These are phyloP conservation scores for Oreotragus oreotragus DNA, from an alignment of 2,113 vertebrate species.

Conservation along the genomic window DNA sequence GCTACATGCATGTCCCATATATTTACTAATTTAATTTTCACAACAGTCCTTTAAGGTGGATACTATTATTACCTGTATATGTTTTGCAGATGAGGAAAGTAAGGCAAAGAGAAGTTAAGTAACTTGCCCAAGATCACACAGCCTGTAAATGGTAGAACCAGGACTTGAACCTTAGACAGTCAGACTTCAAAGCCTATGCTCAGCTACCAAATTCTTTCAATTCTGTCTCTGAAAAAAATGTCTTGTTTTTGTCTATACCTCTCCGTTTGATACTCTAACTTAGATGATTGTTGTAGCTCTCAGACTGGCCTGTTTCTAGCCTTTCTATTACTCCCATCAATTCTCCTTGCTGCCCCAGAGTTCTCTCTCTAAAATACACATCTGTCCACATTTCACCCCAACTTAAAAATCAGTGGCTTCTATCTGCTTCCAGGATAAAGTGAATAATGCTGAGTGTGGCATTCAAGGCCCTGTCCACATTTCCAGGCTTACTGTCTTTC, in stretches of 20 bases:
- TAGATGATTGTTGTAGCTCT: background rate
- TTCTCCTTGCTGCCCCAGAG: background rate
- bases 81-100: background rate
- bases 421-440: background rate
- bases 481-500: background rate
- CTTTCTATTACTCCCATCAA: background rate
- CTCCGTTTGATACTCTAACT: background rate
- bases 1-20: background rate
- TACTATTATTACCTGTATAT: background rate
- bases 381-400: background rate
- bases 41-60: background rate
- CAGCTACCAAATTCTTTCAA: background rate
- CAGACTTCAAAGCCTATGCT: background rate
- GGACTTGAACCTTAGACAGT: background rate
- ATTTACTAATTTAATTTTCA: background rate
- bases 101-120: background rate
- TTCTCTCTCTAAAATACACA: background rate
- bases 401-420: background rate
- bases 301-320: background rate
- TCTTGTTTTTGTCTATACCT: background rate
- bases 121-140: background rate
- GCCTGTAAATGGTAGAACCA: background rate
- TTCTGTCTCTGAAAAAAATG: background rate
- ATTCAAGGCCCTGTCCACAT: background rate
- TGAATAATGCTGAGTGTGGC: background rate